Base-by-base conservation (phyloP, 2,888 invertebrate species). In the Herminia tarsipennalis region DNA sequence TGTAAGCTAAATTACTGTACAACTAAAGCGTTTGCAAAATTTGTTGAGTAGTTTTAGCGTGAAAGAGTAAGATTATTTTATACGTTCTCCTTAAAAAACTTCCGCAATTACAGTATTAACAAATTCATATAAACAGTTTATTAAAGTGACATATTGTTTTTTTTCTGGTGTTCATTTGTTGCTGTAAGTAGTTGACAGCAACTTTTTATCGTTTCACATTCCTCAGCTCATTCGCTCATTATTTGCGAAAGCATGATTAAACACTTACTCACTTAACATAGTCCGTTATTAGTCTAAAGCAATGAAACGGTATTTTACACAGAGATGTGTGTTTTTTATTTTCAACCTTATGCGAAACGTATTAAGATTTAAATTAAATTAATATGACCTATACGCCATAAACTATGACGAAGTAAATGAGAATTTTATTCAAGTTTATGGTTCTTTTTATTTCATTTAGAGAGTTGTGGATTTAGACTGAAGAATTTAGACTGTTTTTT, bases 161-260 rank as follows among this genome's bases (percentile, higher is more conserved):
- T n/a, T n/a, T n/a, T n/a, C n/a, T n/a, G n/a, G n/a, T n/a, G n/a
- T n/a, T n/a, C n/a, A n/a, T n/a, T n/a, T n/a, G n/a, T n/a, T n/a
- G n/a, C n/a, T n/a, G n/a, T n/a, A n/a, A n/a, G n/a, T n/a, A n/a
- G n/a, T n/a, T n/a, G n/a, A n/a, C n/a, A n/a, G n/a, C n/a, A n/a
- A n/a, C 8, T 33, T 34, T 20, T 30, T 36, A 18, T 12, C 12
- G 45, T 56, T 56, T 56, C 51, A 50, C 54, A 64, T 63, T 50
- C 51, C 40, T 33, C 13, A 12, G 12, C 12, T 28, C 4, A 33
- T 43, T 42, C 4, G 34, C 27, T 40, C 14, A 34, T 41, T 46
- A 44, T 50, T 48, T 39, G 50, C 47, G 54, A 57, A 64, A 63
- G 59, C 44, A 53, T 51, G 34, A 51, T 53, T 45, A 37, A 49